These are phyloP conservation scores for Drosophila punjabiensis DNA, from an alignment of 1,140 invertebrate genomes.

Conservation along the genomic window DNA sequence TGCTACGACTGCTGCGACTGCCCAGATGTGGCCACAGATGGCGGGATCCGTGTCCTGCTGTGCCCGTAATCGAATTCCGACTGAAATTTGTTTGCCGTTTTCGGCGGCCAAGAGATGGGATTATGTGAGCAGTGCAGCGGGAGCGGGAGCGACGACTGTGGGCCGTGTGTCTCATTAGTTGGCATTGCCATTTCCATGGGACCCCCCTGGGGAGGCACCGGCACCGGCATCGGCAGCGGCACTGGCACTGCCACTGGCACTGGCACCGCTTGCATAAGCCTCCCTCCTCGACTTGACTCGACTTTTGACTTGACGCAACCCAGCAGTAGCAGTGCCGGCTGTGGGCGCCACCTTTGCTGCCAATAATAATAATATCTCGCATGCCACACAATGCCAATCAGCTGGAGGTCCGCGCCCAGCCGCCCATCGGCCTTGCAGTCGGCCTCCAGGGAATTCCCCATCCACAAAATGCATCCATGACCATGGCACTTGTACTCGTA, in stretches of 20 bases:
- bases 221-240: background rate
- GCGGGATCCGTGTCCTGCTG: constrained; percentile 43
- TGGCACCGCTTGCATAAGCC: constrained; percentile 66
- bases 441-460: constrained; percentile 39
- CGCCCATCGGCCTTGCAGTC: constrained; percentile 38
- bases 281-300: constrained; percentile 59
- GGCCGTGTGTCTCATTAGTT: constrained; percentile 71
- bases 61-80: constrained; percentile 69
- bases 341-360: constrained; percentile 69
- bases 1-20: background rate
- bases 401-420: constrained; percentile 26
- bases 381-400: constrained; percentile 65
- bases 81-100: constrained; percentile 66
- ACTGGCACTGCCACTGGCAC: background rate
- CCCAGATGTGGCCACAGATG: constrained; percentile 4
- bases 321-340: constrained; percentile 26
- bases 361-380: constrained; percentile 74
- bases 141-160: constrained; percentile 4
- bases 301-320: constrained; percentile 68
- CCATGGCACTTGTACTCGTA: constrained; percentile 9
- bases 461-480: constrained; percentile 9
- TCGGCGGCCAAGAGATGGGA: constrained; percentile 74
- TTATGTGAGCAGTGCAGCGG: constrained; percentile 54
- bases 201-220: constrained; percentile 14
- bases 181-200: constrained; percentile 66